phyloP scores from a whole-genome alignment of 2,797 vertebrate species.

The Antennarius maculatus region DNA sequence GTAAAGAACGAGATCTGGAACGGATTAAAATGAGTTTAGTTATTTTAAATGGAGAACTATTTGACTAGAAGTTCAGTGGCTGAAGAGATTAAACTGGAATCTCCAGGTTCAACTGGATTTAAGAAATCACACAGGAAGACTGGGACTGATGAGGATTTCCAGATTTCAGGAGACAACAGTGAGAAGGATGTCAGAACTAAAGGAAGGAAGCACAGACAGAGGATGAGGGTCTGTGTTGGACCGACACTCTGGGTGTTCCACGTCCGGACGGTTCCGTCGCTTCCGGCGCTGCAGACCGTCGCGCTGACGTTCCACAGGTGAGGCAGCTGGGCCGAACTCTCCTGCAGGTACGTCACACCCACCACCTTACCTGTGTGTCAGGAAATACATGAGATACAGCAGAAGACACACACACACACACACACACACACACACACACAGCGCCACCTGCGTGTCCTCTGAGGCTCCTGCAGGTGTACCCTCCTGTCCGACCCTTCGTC shows the following conservation, averaged over 20 bases:
- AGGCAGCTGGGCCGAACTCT: slow-evolving; percentile 51
- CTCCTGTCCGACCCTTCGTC: slow-evolving; percentile 75
- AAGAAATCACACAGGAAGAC: no score
- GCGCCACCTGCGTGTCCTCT: slow-evolving; percentile 79
- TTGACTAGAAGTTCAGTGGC: no score
- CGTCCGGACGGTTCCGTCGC: slow-evolving; percentile 80
- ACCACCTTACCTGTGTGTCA: slow-evolving; percentile 75
- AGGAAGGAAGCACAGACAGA: background rate
- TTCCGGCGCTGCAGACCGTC: slow-evolving; percentile 80
- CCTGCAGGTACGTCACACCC: slow-evolving; percentile 74
- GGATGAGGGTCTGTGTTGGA: no score
- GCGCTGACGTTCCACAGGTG: slow-evolving; percentile 61
- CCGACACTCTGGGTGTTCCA: slow-evolving; percentile 80
- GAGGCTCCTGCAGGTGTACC: slow-evolving; percentile 82
- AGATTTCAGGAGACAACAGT: no score
- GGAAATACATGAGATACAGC: background rate
- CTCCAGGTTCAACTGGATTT: no score
- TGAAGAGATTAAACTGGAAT: no score
- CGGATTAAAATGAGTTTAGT: no score
- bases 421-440: background rate
- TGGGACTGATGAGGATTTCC: background rate
- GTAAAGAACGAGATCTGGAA: no score
- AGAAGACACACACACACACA: background rate
- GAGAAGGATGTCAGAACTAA: no score
- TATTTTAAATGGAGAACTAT: no score